Evolutionary conservation across 2,888 invertebrate genomes (phyloP), one percentile per base, ranked within the genome.

Genomic region (Papilio elwesi): DNA sequence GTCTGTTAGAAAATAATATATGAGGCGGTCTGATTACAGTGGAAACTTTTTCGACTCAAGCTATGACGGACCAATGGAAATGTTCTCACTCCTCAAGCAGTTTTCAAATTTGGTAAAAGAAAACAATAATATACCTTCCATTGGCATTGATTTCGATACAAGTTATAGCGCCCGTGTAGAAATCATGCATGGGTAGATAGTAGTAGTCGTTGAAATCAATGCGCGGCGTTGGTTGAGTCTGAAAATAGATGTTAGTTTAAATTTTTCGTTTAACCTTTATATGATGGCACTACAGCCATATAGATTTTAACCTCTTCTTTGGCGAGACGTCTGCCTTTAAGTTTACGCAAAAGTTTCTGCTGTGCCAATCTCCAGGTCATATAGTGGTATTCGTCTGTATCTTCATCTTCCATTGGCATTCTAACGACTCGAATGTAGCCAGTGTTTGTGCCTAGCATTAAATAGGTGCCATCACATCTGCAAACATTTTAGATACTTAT

Each of bases 161-260:
- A 0, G 95, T 94, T 48, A 97, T 94, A 13, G 90, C 91, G 9
- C 97, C 97, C 47, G 96, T 96, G 72, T 94, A 94, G 62, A 94
- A 94, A 83, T 97, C 97, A 82, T 98, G 97, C 96, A 97, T 96
- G 1, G 96, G 93, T 51, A 97, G 88, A 53, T 94, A 91, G 90
- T 96, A 96, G 80, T 95, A 96, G 81, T 97, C 96, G 0, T 69
- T 9, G 73, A 93, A 92, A 77, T 93, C 93, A 49, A 93, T 79
- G 0, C 92, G 86, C 6, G 93, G 92, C 3, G 80, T 90, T 0
- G 92, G 92, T 86, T 92, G 91, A 70, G 77, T 78, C 92, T 93
- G 84, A 7, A 76, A 69, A 38, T 26, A 26, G 26, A 26, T 26
- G 9, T 43, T 43, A 9, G 43, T 7, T 9, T 43, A 43, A 5